Percentiles rank a stretch among this genome's conserved stretches.
Evolutionary conservation across 1,140 invertebrate genomes (phyloP).

Genomic region (Lordiphosa collinella): DNA sequence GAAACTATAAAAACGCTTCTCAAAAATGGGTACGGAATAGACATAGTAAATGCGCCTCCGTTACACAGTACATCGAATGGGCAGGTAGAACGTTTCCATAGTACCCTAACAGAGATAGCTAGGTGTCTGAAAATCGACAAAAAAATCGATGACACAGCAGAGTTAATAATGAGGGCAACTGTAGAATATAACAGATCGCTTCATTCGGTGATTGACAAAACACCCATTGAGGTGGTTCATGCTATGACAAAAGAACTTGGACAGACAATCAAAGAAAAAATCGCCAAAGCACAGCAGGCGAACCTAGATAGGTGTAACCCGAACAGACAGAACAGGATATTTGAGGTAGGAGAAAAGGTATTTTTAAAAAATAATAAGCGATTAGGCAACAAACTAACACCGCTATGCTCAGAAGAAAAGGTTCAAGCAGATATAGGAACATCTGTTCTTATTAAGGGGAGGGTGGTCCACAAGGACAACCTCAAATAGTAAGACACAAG

Average conservation of each 20-base stretch:
- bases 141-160: slow-evolving; percentile 5
- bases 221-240: too few species aligned
- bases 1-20: too few species aligned
- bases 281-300: background rate
- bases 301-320: background rate
- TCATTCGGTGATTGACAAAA: background rate
- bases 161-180: background rate
- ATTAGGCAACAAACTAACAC: background rate
- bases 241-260: too few species aligned
- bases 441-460: background rate
- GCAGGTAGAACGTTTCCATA: slow-evolving; percentile 18
- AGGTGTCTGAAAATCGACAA: too few species aligned
- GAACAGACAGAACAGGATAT: background rate
- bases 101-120: slow-evolving; percentile 7
- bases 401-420: background rate
- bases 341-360: background rate
- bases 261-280: too few species aligned
- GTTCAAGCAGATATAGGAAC: background rate
- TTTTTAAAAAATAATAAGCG: background rate
- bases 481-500: too few species aligned
- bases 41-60: too few species aligned
- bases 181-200: background rate
- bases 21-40: slow-evolving; percentile 2
- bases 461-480: too few species aligned
- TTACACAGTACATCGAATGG: slow-evolving; percentile 17